Evolutionary conservation across 2,113 vertebrate species (phyloP).

Genomic region (Equus quagga): DNA sequence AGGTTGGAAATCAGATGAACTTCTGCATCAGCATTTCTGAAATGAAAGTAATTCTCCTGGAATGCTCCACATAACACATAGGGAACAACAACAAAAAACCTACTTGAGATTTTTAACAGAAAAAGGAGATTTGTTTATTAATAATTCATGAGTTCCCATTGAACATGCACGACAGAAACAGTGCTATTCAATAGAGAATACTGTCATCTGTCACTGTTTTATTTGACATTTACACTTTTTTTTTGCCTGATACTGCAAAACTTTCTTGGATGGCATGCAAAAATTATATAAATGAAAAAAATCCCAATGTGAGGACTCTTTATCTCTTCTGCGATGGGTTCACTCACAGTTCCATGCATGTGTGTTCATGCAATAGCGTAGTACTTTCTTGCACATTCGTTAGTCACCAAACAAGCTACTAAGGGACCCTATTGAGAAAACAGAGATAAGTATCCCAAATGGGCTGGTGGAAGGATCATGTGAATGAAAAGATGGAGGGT

Average conservation of each 20-base stretch:
- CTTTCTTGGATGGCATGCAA: conserved; percentile 89
- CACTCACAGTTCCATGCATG: conserved; percentile 56
- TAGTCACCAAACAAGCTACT: conserved; percentile 68
- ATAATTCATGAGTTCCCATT: conserved; percentile 93
- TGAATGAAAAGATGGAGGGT: conserved; percentile 55
- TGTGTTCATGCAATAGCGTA: neutral
- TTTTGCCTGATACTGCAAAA: conserved; percentile 90
- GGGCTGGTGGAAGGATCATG: neutral
- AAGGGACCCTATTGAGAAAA: conserved; percentile 40
- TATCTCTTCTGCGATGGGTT: conserved; percentile 70
- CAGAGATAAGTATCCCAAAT: conserved; percentile 56
- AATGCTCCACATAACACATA: conserved; percentile 83
- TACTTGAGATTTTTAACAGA: conserved; percentile 89
- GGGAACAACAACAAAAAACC: conserved; percentile 84
- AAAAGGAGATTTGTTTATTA: conserved; percentile 91
- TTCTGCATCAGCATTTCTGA: conserved; percentile 82
- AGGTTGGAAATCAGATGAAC: conserved; percentile 34
- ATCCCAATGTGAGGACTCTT: conserved; percentile 73
- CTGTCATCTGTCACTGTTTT: conserved; percentile 94
- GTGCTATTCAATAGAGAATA: conserved; percentile 94
- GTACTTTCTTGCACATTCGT: conserved; percentile 25
- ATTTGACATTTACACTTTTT: conserved; percentile 93
- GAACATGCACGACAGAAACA: conserved; percentile 91
- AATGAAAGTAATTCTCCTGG: conserved; percentile 84
- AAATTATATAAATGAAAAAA: conserved; percentile 87